Percentiles rank a stretch among this genome's conserved stretches.
phyloP scores from a whole-genome alignment of 2,797 vertebrate species.

The Danio jaintianensis region DNA sequence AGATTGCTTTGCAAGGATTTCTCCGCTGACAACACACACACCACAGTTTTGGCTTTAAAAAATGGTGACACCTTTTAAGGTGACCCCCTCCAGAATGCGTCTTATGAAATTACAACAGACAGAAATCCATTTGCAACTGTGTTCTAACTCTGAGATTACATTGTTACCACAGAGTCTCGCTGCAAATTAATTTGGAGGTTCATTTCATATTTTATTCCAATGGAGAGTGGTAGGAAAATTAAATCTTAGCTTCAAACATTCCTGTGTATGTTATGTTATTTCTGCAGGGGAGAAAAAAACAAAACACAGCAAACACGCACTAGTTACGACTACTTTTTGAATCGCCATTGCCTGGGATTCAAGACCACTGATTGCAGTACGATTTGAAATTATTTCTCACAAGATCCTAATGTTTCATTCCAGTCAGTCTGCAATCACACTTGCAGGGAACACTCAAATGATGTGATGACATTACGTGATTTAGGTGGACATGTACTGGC shows the following conservation, averaged over 20 bases:
- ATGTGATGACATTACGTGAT: constrained; percentile 57
- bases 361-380: constrained; percentile 25
- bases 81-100: constrained; percentile 82
- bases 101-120: constrained; percentile 86
- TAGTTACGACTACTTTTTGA: constrained; percentile 73
- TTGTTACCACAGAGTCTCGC: constrained; percentile 83
- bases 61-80: constrained; percentile 85
- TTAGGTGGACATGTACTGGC: constrained; percentile 44
- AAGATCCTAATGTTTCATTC: constrained; percentile 61
- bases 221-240: constrained; percentile 82
- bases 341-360: not conserved
- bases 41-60: constrained; percentile 84
- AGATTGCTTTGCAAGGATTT: constrained; percentile 83
- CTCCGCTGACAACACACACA: constrained; percentile 79
- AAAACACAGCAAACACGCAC: constrained; percentile 71
- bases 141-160: constrained; percentile 85
- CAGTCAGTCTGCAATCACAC: constrained; percentile 54
- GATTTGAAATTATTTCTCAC: constrained; percentile 53
- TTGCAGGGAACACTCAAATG: constrained; percentile 46
- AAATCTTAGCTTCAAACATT: constrained; percentile 82
- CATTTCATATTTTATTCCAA: constrained; percentile 86
- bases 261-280: constrained; percentile 83
- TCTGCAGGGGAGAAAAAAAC: constrained; percentile 70
- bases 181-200: constrained; percentile 85
- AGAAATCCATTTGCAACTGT: constrained; percentile 86